A percentile compares a stretch with the other conserved stretches of the same genome.
These are phyloP conservation scores for Clarias batrachus DNA, from an alignment of 2,113 vertebrate genomes.

Conservation along the genomic window DNA sequence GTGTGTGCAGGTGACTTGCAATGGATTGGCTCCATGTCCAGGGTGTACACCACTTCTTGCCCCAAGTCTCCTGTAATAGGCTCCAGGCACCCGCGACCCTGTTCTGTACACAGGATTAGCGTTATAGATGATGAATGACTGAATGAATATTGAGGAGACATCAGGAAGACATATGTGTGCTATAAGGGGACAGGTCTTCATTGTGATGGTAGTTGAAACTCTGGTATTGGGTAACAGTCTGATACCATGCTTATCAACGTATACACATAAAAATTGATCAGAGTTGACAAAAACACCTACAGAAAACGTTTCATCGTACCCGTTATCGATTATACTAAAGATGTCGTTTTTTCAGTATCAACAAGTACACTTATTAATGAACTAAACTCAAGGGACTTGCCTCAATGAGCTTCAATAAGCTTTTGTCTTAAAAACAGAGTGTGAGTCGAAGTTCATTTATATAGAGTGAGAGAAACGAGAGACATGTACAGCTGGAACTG, in stretches of 20 bases:
- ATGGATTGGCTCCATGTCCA: too few relatives aligned
- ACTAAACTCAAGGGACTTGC: neutral
- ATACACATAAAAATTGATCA: neutral
- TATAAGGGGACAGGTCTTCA: neutral
- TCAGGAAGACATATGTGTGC: too few relatives aligned
- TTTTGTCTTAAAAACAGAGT: neutral
- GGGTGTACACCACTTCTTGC: too few relatives aligned
- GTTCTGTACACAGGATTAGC: too few relatives aligned
- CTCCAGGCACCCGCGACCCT: too few relatives aligned
- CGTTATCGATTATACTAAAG: neutral
- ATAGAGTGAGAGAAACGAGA: neutral
- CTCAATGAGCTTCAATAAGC: neutral
- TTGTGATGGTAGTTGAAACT: neutral
- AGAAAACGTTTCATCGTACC: neutral
- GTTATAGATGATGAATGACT: too few relatives aligned
- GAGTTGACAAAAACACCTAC: neutral
- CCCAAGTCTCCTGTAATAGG: too few relatives aligned
- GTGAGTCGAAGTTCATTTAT: neutral
- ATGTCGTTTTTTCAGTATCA: neutral
- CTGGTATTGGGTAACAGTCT: neutral
- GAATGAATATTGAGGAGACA: too few relatives aligned
- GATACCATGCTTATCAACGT: neutral
- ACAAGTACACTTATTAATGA: neutral
- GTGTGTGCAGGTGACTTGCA: too few relatives aligned
- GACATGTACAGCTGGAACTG: neutral